Base-by-base conservation (phyloP, 2,113 vertebrate genomes). In the Crotalus tigris region DNA sequence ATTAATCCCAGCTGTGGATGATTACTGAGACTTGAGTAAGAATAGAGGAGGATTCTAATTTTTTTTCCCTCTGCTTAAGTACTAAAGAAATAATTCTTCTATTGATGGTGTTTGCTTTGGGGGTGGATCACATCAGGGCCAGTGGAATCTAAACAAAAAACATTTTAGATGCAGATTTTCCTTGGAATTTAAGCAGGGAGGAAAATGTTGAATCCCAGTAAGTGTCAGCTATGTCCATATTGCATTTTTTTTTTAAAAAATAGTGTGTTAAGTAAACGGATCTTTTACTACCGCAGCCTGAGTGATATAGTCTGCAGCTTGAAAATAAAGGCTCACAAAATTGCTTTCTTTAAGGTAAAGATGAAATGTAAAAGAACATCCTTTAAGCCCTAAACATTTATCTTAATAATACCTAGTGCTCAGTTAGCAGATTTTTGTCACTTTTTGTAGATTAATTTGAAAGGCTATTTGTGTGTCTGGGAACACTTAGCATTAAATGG, bases 391-490 rank as follows among this genome's bases (percentile, higher is more conserved):
- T 54, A 87, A 90, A 69, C 81, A 87, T 87, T 91, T 87, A 13
- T 53, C 86, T 54, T 93, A 24, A 91, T 88, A 39, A 85, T 55
- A 17, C 3, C 3, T n/a, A 53, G 64, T 33, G 51, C 13, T 89
- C 86, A 88, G 85, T 91, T 54, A 85, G 44, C 46, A 13, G 23
- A 54, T 33, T n/a, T 88, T 89, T 29, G 26, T 26, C 29, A 54
- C 23, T n/a, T 93, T 85, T 44, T 89, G 51, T 64, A 49, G 61
- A 24, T 91, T 44, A 85, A 89, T 85, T 88, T 88, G 86, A 91
- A 81, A 61, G 85, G n/a, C 51, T 69, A 7, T 17, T 75, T 53
- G 17, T 57, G 17, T n/a, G 33, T 59, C 44, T 85, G 93, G 53
- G 29, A 93, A 87, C 87, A 85, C n/a, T 91, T 91, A 55, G 21